These are phyloP conservation scores for Gymnothorax javanicus DNA, from an alignment of 2,797 vertebrate genomes.

Conservation along the genomic window DNA sequence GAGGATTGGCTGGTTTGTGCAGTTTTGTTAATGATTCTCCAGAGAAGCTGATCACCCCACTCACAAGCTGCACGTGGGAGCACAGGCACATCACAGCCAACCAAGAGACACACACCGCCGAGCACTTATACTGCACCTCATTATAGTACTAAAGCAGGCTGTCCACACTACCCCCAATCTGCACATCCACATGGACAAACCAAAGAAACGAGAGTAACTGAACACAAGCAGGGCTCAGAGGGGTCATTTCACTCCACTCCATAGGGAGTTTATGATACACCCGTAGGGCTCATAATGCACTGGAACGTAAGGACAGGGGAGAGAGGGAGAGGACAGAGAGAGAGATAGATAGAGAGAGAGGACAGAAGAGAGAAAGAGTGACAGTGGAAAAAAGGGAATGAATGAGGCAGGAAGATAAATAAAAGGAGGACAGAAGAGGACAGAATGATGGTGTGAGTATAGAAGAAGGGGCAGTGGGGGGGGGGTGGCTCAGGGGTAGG, in stretches of 20 bases:
- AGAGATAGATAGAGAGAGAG: background rate
- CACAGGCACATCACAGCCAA: background rate
- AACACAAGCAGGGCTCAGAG: slow-evolving; percentile 42
- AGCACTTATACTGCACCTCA: background rate
- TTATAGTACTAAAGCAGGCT: background rate
- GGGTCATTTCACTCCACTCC: slow-evolving; percentile 54
- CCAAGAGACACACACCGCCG: background rate
- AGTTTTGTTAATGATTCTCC: background rate
- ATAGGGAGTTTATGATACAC: slow-evolving; percentile 48
- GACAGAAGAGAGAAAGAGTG: background rate
- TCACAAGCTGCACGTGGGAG: background rate
- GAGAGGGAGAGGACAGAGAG: background rate
- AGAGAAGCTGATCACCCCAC: background rate
- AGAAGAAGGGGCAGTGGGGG: slow-evolving; percentile 6
- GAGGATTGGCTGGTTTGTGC: background rate
- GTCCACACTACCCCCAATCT: background rate
- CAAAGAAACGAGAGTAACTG: slow-evolving; percentile 1
- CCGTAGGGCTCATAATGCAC: slow-evolving; percentile 58
- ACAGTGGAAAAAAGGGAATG: background rate
- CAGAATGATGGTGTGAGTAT: slow-evolving; percentile 32
- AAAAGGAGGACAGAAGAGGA: slow-evolving; percentile 30
- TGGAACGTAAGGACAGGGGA: slow-evolving; percentile 50
- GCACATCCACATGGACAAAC: background rate
- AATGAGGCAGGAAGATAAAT: slow-evolving; percentile 33
- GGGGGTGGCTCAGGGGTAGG: slow-evolving; percentile 20